These are phyloP conservation scores for Caracal caracal DNA, from an alignment of 2,113 vertebrate genomes.

Conservation along the genomic window DNA sequence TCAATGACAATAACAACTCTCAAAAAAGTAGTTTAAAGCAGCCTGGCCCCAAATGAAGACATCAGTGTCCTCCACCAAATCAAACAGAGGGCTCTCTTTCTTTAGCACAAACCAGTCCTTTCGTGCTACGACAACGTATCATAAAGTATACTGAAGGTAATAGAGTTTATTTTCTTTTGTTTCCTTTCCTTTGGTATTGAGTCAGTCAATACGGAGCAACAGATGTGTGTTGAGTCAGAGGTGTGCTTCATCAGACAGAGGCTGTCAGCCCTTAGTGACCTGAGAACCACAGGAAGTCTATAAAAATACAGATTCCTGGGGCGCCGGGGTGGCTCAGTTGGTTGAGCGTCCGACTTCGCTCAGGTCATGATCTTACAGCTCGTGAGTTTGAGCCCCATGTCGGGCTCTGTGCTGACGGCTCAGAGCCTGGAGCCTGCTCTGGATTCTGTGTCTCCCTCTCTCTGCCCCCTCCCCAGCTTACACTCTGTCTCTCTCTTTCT, in stretches of 20 bases:
- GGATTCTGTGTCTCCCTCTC: no score
- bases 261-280: background rate
- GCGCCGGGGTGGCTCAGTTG: no score
- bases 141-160: background rate
- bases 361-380: no score
- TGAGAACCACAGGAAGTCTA: background rate
- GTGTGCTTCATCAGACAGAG: background rate
- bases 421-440: no score
- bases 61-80: background rate
- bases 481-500: no score
- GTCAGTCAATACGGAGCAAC: background rate
- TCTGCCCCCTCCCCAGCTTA: no score
- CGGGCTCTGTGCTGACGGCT: no score
- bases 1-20: background rate
- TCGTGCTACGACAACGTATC: background rate
- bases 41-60: background rate
- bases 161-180: background rate
- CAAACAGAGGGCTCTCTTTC: background rate
- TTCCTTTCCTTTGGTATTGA: background rate
- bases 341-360: no score
- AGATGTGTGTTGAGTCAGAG: background rate
- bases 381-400: no score
- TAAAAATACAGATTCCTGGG: background rate
- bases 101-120: background rate
- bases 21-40: background rate